Evolutionary conservation across 2,888 invertebrate genomes (phyloP).

Genomic region (Helleia helle): DNA sequence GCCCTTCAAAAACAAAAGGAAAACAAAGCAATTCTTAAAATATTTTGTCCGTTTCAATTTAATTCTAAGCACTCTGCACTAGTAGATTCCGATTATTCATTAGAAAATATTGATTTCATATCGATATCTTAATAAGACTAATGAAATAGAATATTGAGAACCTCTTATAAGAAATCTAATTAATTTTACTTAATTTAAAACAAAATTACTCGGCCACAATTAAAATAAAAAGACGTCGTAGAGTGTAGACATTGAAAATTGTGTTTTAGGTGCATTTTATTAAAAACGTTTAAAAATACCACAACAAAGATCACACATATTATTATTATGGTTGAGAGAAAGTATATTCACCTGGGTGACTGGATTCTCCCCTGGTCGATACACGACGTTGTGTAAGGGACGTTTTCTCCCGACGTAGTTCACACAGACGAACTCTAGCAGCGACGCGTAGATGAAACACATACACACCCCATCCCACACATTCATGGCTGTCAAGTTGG

Average conservation of each 20-base stretch:
- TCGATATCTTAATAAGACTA: too few relatives aligned
- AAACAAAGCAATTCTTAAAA: too few relatives aligned
- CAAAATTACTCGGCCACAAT: not conserved
- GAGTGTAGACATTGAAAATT: not conserved
- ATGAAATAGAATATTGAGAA: too few relatives aligned
- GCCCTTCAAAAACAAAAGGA: too few relatives aligned
- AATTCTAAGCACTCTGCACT: too few relatives aligned
- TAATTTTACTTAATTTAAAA: not conserved
- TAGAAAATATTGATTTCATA: too few relatives aligned
- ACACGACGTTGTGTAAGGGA: conserved; percentile 91
- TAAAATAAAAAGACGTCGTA: conserved; percentile 7
- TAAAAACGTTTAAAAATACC: conserved; percentile 7
- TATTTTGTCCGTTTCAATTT: too few relatives aligned
- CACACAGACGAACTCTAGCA: conserved; percentile 95
- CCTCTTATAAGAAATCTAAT: not conserved
- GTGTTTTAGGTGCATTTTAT: conserved; percentile 3
- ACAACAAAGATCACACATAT: not conserved
- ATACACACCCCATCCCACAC: conserved; percentile 98
- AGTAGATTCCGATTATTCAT: too few relatives aligned
- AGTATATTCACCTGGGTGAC: conserved; percentile 84
- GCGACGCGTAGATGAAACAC: conserved; percentile 96
- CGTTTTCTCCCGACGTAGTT: conserved; percentile 95
- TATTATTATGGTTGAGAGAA: conserved; percentile 4
- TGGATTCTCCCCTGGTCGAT: conserved; percentile 91
- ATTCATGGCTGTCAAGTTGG: conserved; percentile 96